These are phyloP conservation scores for Micrastur ruficollis DNA, from an alignment of 2,797 vertebrate species.

Conservation along the genomic window DNA sequence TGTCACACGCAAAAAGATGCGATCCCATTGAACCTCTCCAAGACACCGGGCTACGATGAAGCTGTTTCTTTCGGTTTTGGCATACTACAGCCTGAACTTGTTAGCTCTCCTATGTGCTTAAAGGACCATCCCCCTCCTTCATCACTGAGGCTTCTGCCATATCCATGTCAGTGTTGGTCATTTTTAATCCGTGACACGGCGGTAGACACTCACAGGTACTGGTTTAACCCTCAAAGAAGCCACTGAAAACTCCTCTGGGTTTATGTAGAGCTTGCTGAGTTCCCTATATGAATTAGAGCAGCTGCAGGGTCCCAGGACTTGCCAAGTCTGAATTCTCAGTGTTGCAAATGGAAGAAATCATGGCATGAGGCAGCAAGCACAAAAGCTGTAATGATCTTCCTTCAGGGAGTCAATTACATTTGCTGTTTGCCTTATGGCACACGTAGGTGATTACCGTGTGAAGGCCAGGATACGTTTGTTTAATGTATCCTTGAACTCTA, in stretches of 20 bases:
- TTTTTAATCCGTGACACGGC: background rate
- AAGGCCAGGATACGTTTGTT: slow-evolving; percentile 31
- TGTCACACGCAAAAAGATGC: fast-evolving
- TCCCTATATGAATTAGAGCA: background rate
- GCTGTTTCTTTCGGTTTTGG: background rate
- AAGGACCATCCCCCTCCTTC: background rate
- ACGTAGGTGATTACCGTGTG: background rate
- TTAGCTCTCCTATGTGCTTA: background rate
- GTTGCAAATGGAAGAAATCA: background rate
- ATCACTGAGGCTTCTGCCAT: background rate
- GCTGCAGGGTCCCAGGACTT: background rate
- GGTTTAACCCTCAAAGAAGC: background rate
- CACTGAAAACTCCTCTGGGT: background rate
- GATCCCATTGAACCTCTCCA: background rate
- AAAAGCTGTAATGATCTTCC: slow-evolving; percentile 18
- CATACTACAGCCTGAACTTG: background rate
- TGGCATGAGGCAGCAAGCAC: background rate
- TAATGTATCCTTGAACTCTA: slow-evolving; percentile 34
- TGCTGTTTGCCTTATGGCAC: slow-evolving; percentile 48
- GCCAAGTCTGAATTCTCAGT: background rate
- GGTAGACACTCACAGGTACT: background rate
- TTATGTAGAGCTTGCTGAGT: background rate
- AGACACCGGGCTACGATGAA: background rate
- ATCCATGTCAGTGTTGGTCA: background rate
- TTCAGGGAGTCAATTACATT: slow-evolving; percentile 36